A percentile compares a stretch with the other conserved stretches of the same genome.
Evolutionary conservation across 2,888 invertebrate genomes (phyloP).

Genomic region (Eupithecia pulchellata): DNA sequence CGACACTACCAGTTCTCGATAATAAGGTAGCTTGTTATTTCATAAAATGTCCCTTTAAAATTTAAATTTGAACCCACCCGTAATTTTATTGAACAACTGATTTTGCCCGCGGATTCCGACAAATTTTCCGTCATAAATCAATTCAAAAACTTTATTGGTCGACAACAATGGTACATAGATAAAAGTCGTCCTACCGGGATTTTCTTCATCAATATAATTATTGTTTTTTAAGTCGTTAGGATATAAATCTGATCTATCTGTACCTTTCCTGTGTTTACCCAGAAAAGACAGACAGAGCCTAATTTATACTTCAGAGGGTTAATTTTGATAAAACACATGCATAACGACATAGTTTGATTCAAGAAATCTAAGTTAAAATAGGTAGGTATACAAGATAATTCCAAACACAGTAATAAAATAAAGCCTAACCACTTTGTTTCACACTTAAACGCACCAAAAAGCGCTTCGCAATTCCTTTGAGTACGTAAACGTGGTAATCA

Average conservation of each 20-base stretch:
- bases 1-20: slow-evolving; percentile 36
- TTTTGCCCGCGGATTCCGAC: not conserved
- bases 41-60: slow-evolving; percentile 27
- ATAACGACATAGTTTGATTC: not conserved
- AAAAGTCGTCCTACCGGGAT: too few species aligned
- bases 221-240: too few species aligned
- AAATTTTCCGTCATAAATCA: not conserved
- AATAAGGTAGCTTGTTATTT: slow-evolving; percentile 24
- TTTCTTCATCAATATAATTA: too few species aligned
- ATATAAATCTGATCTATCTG: too few species aligned
- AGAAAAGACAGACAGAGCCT: not conserved
- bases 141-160: too few species aligned
- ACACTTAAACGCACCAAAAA: slow-evolving; percentile 17
- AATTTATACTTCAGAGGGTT: not conserved
- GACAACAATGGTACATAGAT: too few species aligned
- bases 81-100: not conserved
- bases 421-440: not conserved
- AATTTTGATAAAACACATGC: too few species aligned
- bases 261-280: too few species aligned
- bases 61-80: not conserved
- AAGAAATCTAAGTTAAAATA: not conserved
- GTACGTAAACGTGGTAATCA: slow-evolving; percentile 31
- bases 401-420: not conserved
- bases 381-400: not conserved
- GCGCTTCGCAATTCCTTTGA: slow-evolving; percentile 21